These are phyloP conservation scores for Gandaritis pyraliata DNA, from an alignment of 2,888 invertebrate genomes.

Conservation along the genomic window DNA sequence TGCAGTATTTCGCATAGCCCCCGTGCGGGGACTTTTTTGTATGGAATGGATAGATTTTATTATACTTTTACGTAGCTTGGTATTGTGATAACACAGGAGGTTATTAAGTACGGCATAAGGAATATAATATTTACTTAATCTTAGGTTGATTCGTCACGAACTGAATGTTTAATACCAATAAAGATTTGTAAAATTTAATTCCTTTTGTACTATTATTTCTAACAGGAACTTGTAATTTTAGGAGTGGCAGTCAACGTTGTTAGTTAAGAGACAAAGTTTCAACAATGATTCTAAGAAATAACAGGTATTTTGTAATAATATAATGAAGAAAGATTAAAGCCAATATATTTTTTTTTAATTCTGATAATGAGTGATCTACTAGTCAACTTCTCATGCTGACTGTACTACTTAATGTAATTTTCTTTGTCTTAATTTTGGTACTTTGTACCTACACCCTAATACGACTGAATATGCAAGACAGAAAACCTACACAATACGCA, in stretches of 20 bases:
- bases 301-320: too few species aligned
- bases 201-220: background rate
- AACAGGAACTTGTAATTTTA: too few species aligned
- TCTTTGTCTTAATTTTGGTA: too few species aligned
- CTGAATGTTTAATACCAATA: conserved; percentile 38
- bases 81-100: conserved; percentile 34
- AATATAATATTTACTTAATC: conserved; percentile 32
- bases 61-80: conserved; percentile 43
- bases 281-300: too few species aligned
- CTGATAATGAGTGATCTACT: too few species aligned
- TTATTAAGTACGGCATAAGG: conserved; percentile 30
- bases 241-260: too few species aligned
- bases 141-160: conserved; percentile 32
- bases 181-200: conserved; percentile 25
- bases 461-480: background rate
- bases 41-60: conserved; percentile 70
- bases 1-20: conserved; percentile 50
- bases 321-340: too few species aligned
- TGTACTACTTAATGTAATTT: too few species aligned
- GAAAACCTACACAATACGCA: background rate
- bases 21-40: conserved; percentile 79
- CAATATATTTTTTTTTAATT: too few species aligned
- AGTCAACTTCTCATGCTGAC: too few species aligned
- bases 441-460: background rate
- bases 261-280: too few species aligned